A percentile compares a stretch with the other conserved stretches of the same genome.
phyloP scores from a whole-genome alignment of 1,140 invertebrate species.

The Drosophila rufa region DNA sequence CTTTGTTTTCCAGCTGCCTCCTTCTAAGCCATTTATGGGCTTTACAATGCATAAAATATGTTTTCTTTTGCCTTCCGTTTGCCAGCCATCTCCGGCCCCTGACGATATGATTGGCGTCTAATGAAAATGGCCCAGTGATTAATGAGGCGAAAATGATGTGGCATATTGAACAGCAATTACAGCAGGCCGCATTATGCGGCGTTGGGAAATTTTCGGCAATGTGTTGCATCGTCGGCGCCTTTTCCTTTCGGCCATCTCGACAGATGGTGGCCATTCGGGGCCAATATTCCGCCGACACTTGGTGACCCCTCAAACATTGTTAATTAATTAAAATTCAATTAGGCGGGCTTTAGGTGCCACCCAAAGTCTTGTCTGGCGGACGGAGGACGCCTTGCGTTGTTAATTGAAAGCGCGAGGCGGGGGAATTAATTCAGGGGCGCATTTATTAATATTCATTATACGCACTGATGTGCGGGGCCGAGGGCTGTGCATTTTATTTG shows the following conservation, averaged over 20 bases:
- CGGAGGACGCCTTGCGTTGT: not conserved
- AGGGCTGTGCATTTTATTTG: constrained; percentile 51
- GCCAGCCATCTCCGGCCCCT: not conserved
- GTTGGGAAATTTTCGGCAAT: constrained; percentile 46
- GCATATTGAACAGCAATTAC: constrained; percentile 76
- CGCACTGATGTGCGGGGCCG: constrained; percentile 52
- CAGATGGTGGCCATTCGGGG: constrained; percentile 50
- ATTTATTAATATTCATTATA: constrained; percentile 82
- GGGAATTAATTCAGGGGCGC: constrained; percentile 63
- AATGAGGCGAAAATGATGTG: constrained; percentile 82
- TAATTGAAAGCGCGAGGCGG: constrained; percentile 60
- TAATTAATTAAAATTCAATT: constrained; percentile 83
- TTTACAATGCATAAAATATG: constrained; percentile 43
- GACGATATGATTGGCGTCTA: constrained; percentile 44
- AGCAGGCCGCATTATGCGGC: not conserved
- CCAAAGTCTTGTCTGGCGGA: constrained; percentile 49
- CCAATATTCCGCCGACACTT: constrained; percentile 41
- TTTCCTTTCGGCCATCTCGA: constrained; percentile 11
- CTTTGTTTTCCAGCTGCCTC: constrained; percentile 12
- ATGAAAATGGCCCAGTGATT: constrained; percentile 73
- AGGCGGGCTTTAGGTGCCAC: constrained; percentile 20
- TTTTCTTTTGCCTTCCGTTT: constrained; percentile 46
- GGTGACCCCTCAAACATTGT: constrained; percentile 52
- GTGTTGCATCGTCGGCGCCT: constrained; percentile 49
- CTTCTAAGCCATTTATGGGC: constrained; percentile 11